Evolutionary conservation across 1,140 invertebrate genomes (phyloP).

Genomic region (Whitmania pigra): DNA sequence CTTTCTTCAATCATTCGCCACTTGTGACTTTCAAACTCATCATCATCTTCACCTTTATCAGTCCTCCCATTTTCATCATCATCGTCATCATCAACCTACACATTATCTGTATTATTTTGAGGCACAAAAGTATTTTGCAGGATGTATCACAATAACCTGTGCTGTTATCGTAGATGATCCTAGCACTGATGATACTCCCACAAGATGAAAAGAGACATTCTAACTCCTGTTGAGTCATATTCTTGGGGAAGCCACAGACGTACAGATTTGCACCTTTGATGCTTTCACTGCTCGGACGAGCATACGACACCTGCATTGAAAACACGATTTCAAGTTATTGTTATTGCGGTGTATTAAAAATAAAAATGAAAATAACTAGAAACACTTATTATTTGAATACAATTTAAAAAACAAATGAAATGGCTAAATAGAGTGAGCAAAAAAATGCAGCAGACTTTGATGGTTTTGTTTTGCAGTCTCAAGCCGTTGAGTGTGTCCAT

Average conservation of each 20-base stretch:
- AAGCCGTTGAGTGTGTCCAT: constrained; percentile 97
- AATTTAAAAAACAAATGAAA: constrained; percentile 2
- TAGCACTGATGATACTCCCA: constrained; percentile 94
- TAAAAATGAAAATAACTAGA: neutral
- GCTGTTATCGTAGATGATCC: constrained; percentile 79
- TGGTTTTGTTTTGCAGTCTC: constrained; percentile 97
- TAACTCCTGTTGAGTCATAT: constrained; percentile 90
- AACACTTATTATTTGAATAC: neutral
- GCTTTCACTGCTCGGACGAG: constrained; percentile 92
- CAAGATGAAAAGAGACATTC: constrained; percentile 90
- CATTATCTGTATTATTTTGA: no score
- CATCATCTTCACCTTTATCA: no score
- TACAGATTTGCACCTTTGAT: constrained; percentile 99
- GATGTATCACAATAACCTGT: constrained; percentile 27
- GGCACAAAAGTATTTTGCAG: neutral
- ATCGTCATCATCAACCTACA: no score
- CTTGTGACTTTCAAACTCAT: no score
- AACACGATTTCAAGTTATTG: no score
- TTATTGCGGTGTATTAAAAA: no score
- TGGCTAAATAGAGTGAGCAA: neutral
- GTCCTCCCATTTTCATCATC: no score
- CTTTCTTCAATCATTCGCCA: no score
- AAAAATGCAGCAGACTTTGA: constrained; percentile 60
- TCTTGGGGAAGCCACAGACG: constrained; percentile 94
- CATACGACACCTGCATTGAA: constrained; percentile 73